A percentile compares a stretch with the other conserved stretches of the same genome.
phyloP scores from a whole-genome alignment of 2,888 invertebrate genomes.

The Orthonychiurus folsomi region DNA sequence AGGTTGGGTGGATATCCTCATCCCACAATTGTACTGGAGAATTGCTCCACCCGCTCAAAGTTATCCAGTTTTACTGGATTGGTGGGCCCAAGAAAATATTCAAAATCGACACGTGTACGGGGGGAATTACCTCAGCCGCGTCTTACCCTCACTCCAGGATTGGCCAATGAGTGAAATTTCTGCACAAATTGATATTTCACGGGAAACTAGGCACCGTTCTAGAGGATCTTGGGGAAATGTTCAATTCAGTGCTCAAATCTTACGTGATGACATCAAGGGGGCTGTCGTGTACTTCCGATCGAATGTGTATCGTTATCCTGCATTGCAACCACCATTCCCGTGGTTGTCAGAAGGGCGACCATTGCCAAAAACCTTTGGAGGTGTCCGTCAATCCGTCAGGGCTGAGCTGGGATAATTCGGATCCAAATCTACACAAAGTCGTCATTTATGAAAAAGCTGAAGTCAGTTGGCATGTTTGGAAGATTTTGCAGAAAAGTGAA shows the following conservation, averaged over 20 bases:
- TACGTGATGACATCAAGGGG: slow-evolving; percentile 15
- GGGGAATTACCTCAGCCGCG: slow-evolving; percentile 26
- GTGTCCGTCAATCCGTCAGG: neutral
- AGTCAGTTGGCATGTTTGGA: neutral
- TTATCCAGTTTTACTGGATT: slow-evolving; percentile 31
- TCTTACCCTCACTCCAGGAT: slow-evolving; percentile 13
- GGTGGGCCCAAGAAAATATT: slow-evolving; percentile 30
- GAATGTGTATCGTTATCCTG: slow-evolving; percentile 21
- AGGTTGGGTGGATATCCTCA: slow-evolving; percentile 30
- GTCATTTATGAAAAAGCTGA: neutral
- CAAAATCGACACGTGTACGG: slow-evolving; percentile 25
- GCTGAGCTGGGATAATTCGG: neutral
- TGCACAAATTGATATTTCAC: slow-evolving; percentile 25
- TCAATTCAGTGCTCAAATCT: slow-evolving; percentile 31
- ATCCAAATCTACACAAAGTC: neutral
- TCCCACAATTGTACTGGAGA: slow-evolving; percentile 35
- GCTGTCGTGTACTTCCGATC: slow-evolving; percentile 21
- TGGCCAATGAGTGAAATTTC: slow-evolving; percentile 28
- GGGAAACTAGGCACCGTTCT: slow-evolving; percentile 14
- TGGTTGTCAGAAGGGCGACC: slow-evolving; percentile 19
- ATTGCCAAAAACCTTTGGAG: neutral
- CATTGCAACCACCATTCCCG: slow-evolving; percentile 24
- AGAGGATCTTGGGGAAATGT: slow-evolving; percentile 33
- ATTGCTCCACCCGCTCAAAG: slow-evolving; percentile 32
- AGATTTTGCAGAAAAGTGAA: neutral